These are phyloP conservation scores for Botia almorhae DNA, from an alignment of 2,797 vertebrate genomes.

Conservation along the genomic window DNA sequence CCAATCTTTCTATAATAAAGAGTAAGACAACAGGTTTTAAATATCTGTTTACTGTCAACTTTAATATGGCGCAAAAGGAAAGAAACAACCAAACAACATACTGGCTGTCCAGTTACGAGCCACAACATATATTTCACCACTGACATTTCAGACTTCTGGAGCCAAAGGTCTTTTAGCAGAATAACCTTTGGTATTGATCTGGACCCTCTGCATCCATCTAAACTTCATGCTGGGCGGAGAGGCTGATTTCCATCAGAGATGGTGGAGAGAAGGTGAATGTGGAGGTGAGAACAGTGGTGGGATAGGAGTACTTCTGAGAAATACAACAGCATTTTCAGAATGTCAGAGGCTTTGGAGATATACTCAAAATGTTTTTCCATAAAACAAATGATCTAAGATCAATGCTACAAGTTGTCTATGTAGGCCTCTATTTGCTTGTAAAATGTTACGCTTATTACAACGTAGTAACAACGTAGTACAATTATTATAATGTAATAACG, in stretches of 20 bases:
- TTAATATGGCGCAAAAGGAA: slow-evolving; percentile 40
- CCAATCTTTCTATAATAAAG: not conserved
- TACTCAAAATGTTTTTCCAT: not conserved
- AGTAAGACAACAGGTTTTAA: slow-evolving; percentile 19
- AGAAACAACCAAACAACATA: slow-evolving; percentile 17
- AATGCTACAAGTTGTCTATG: not conserved
- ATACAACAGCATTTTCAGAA: slow-evolving; percentile 3
- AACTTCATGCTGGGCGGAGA: slow-evolving; percentile 52
- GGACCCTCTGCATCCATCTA: slow-evolving; percentile 56
- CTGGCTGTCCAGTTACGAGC: slow-evolving; percentile 43
- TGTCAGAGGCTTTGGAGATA: not conserved
- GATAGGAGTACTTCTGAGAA: slow-evolving; percentile 20
- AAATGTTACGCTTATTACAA: not conserved
- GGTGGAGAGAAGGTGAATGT: slow-evolving; percentile 40
- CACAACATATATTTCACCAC: slow-evolving; percentile 58
- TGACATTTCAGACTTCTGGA: slow-evolving; percentile 63
- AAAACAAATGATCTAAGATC: not conserved
- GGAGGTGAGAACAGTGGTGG: slow-evolving; percentile 24
- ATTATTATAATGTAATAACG: slow-evolving; percentile 6
- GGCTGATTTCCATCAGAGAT: slow-evolving; percentile 56
- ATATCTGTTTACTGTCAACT: slow-evolving; percentile 37
- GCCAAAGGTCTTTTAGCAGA: slow-evolving; percentile 63
- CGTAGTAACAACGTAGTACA: not conserved
- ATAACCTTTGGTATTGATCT: slow-evolving; percentile 68
- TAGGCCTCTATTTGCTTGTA: not conserved